Conservation (phyloP, 2,888 invertebrate species). For the Agrochola lychnidis region DNA sequence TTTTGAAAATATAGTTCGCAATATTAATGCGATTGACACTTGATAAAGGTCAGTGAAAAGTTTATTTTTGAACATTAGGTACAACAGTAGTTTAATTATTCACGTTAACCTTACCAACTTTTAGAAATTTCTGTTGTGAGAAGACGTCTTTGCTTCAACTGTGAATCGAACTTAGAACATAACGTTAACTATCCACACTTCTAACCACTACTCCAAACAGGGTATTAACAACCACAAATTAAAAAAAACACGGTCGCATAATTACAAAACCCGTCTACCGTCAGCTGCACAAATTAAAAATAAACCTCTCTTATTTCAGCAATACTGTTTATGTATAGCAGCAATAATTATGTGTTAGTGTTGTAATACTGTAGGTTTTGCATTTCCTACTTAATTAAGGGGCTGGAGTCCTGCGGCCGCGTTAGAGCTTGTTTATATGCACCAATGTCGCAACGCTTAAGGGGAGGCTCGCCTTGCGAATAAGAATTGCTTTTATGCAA, state of each 20-base stretch:
- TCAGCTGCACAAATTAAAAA: constrained; percentile 62
- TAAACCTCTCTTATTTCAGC: constrained; percentile 48
- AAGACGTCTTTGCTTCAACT: neutral
- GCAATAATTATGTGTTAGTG: constrained; percentile 70
- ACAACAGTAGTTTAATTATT: neutral
- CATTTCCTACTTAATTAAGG: constrained; percentile 75
- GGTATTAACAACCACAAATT: constrained; percentile 1
- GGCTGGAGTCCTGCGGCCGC: constrained; percentile 70
- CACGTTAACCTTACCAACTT: neutral
- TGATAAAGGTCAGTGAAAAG: neutral
- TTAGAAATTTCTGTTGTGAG: neutral
- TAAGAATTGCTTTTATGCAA: neutral
- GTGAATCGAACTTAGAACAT: neutral
- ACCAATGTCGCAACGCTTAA: constrained; percentile 69
- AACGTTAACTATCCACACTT: neutral
- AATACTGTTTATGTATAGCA: constrained; percentile 51
- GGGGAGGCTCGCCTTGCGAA: constrained; percentile 28
- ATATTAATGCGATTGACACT: neutral
- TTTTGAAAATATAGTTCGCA: neutral
- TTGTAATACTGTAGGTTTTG: constrained; percentile 66
- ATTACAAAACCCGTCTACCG: constrained; percentile 47
- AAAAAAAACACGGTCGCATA: constrained; percentile 30
- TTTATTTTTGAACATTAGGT: neutral
- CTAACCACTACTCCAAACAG: neutral
- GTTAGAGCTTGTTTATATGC: constrained; percentile 75